These are phyloP conservation scores for Hirtodrosophila trivittata DNA, from an alignment of 2,888 invertebrate genomes.

Conservation along the genomic window DNA sequence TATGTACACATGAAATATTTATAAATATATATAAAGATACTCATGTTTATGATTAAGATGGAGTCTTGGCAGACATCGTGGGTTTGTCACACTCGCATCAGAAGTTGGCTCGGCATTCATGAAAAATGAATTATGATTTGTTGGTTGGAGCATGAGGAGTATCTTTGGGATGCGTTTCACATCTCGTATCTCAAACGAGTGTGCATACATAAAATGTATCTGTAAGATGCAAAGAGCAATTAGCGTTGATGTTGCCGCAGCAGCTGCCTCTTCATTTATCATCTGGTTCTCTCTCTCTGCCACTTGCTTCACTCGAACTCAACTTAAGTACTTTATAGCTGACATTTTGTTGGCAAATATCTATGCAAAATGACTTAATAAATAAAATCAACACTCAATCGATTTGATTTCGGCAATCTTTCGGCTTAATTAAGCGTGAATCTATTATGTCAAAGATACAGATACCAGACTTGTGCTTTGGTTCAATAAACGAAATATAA, in stretches of 20 bases:
- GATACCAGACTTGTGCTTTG: no score
- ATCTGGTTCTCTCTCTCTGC: conserved; percentile 32
- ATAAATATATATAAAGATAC: conserved; percentile 32
- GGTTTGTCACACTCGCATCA: conserved; percentile 44
- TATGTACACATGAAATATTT: conserved; percentile 17
- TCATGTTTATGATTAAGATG: conserved; percentile 38
- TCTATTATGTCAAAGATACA: no score
- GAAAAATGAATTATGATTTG: conserved; percentile 61
- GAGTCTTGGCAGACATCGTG: conserved; percentile 24
- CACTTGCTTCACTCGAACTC: conserved; percentile 46
- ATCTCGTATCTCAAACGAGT: conserved; percentile 15
- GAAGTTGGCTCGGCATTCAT: conserved; percentile 35
- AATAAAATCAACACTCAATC: conserved; percentile 22
- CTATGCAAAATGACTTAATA: conserved; percentile 63
- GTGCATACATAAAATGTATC: conserved; percentile 32
- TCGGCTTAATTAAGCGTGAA: no score
- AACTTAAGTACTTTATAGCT: conserved; percentile 23
- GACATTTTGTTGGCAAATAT: conserved; percentile 52
- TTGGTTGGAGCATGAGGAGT: conserved; percentile 12
- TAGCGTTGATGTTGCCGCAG: conserved; percentile 78
- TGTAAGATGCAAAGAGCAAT: conserved; percentile 67
- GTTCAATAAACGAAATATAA: no score
- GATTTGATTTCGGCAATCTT: neutral
- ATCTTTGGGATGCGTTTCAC: conserved; percentile 24
- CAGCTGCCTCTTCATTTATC: conserved; percentile 80